Evolutionary conservation across 2,888 invertebrate genomes (phyloP).

Genomic region (Rhaphigaster nebulosa): DNA sequence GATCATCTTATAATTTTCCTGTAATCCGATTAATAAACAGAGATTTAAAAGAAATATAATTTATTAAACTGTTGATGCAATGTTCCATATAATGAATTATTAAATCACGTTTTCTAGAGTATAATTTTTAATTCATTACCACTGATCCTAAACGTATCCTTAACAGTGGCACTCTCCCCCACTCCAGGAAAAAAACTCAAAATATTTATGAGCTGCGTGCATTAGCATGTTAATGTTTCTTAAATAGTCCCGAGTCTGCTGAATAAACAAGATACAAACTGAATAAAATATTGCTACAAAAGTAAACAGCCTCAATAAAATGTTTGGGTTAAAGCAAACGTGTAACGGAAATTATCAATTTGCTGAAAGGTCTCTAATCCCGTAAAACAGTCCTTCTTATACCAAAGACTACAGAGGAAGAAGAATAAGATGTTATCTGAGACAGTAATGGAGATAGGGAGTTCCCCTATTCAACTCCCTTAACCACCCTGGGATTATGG

Average conservation of each 20-base stretch:
- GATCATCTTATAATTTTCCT: too few species aligned
- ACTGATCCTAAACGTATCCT: not conserved
- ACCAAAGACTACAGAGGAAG: not conserved
- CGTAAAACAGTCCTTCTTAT: not conserved
- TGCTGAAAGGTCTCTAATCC: not conserved
- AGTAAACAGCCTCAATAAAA: not conserved
- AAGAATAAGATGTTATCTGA: not conserved
- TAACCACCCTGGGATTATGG: not conserved
- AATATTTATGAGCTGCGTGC: constrained; percentile 3
- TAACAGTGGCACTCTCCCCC: not conserved
- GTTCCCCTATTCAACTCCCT: not conserved
- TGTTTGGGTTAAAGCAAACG: not conserved
- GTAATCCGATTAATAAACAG: too few species aligned
- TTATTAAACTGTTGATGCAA: not conserved
- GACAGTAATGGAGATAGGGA: not conserved
- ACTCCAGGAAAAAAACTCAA: not conserved
- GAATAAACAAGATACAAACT: not conserved
- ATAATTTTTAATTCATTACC: not conserved
- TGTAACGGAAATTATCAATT: not conserved
- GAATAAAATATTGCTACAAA: not conserved
- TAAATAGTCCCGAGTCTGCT: not conserved
- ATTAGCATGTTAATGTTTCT: not conserved
- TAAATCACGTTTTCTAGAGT: not conserved
- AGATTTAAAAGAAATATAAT: too few species aligned
- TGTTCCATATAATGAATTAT: not conserved